Base-by-base conservation (phyloP, 2,888 invertebrate species). In the Lamellibrachia columna region DNA sequence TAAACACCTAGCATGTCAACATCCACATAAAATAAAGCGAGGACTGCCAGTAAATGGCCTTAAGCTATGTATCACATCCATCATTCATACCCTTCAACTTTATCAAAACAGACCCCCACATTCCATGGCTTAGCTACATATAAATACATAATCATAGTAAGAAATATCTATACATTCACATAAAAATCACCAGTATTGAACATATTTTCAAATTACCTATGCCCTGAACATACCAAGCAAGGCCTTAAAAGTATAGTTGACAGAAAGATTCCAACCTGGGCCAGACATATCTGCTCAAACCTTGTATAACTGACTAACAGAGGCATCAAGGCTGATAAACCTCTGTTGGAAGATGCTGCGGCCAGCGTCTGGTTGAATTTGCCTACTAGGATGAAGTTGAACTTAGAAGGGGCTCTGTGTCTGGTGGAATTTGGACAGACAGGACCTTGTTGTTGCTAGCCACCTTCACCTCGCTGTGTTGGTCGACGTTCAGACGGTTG, bases 401-500 rank as follows among this genome's bases (percentile, higher is more conserved):
- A 75, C 22, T 22, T 4, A 75, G 58, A 8, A 58, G 15, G 22
- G 75, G 75, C 15, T 75, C 75, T 15, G 15, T 75, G 22, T 75
- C 75, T 75, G 60, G 11, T 4, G 15, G 3, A 2, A 8, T 22
- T 15, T 75, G 75, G 6, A 75, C 75, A 75, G 75, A 75, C 22
- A 22, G 75, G 22, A 15, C 6, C 75, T 75, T 75, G 15, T 6
- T 75, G 75, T 6, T 75, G 75, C 6, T 22, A 75, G 22, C 75
- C 6, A n/a, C 15, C 75, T 75, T 11, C 75, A 91, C 91, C 55
- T 55, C 55, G 90, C 15, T 53, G 40, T 15, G 75, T 90, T 40
- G 52, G 92, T 96, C 95, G 52, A 95, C 93, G 40, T 95, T 94
- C 15, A 95, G 94, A 91, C 95, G 94, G 91, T 95, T 95, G 93